Conservation (phyloP, 2,797 vertebrate species). For the Chelon auratus region DNA sequence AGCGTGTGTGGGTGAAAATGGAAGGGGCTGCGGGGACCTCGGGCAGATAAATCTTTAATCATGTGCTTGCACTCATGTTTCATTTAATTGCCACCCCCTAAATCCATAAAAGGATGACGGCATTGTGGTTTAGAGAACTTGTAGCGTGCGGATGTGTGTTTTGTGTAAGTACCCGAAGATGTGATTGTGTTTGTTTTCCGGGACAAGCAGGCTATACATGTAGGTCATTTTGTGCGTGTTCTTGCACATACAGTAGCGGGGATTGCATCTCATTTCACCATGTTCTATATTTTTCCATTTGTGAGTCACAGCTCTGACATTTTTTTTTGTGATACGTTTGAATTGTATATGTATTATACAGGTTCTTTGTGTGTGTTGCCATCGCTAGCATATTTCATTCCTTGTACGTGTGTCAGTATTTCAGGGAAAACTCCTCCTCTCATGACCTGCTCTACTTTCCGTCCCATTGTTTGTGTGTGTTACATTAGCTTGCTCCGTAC, state of each 20-base stretch:
- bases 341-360: constrained; percentile 18
- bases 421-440: constrained; percentile 9
- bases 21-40: constrained; percentile 46
- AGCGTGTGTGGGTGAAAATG: constrained; percentile 5
- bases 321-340: background rate
- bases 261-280: background rate
- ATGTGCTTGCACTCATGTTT: constrained; percentile 75
- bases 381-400: constrained; percentile 12
- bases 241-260: background rate
- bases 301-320: background rate
- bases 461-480: background rate
- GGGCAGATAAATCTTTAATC: constrained; percentile 79
- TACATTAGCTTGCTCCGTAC: background rate
- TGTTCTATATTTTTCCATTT: background rate
- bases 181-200: constrained; percentile 19
- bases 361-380: background rate
- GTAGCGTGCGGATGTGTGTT: background rate
- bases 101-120: constrained; percentile 61
- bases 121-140: constrained; percentile 31
- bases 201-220: background rate
- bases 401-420: constrained; percentile 19
- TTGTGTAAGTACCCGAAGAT: constrained; percentile 3
- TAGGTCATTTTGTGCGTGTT: constrained; percentile 11
- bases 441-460: constrained; percentile 17
- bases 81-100: constrained; percentile 68